These are phyloP conservation scores for Scolopax bukidnonensis DNA, from an alignment of 2,797 vertebrate species.

Conservation along the genomic window DNA sequence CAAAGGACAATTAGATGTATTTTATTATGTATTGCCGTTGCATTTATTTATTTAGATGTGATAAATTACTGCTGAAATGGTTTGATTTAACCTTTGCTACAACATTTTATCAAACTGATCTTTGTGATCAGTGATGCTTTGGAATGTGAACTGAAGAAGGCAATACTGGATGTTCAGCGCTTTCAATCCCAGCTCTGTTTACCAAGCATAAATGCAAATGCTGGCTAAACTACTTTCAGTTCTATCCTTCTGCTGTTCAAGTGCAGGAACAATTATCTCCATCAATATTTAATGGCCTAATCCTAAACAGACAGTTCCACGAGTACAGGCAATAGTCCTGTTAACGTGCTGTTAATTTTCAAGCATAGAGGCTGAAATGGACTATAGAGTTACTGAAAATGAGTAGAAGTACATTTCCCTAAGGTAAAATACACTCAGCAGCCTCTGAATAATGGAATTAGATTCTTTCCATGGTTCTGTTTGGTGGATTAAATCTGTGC, in stretches of 20 bases:
- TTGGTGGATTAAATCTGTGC: constrained; percentile 61
- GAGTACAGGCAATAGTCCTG: constrained; percentile 55
- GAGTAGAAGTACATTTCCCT: constrained; percentile 64
- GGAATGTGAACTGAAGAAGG: constrained; percentile 16
- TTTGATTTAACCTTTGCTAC: constrained; percentile 61
- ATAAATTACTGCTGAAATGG: background rate
- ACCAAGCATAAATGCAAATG: constrained; percentile 68
- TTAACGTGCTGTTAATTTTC: constrained; percentile 76
- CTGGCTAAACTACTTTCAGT: constrained; percentile 63
- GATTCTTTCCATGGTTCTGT: constrained; percentile 49
- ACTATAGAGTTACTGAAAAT: constrained; percentile 72
- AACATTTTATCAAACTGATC: constrained; percentile 64
- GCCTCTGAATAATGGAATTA: constrained; percentile 68
- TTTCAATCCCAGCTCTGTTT: constrained; percentile 66
- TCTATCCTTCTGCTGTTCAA: constrained; percentile 68
- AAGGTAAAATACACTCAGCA: constrained; percentile 64
- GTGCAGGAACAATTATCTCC: constrained; percentile 69
- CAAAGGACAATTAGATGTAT: constrained; percentile 4
- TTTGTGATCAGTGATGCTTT: constrained; percentile 66
- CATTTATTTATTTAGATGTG: constrained; percentile 36
- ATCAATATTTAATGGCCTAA: constrained; percentile 74
- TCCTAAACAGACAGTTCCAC: constrained; percentile 68
- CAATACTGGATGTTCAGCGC: constrained; percentile 37
- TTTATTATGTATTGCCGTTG: background rate
- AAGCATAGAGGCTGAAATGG: constrained; percentile 65